Percentiles rank a stretch among this genome's conserved stretches.
These are phyloP conservation scores for Neodiprion fabricii DNA, from an alignment of 1,140 invertebrate genomes.

Conservation along the genomic window DNA sequence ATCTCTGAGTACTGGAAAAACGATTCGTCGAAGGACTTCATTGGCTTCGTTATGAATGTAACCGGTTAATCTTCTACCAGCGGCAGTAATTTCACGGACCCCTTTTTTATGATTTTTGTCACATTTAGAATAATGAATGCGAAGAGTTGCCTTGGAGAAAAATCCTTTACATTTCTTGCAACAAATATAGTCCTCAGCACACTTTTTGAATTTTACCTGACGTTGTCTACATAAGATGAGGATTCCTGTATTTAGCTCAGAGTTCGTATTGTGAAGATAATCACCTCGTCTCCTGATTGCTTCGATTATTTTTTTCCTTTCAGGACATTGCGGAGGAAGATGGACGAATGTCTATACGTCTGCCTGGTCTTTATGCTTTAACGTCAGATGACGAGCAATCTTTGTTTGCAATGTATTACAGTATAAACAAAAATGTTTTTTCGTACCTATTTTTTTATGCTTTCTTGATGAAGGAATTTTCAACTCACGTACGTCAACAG, in stretches of 20 bases:
- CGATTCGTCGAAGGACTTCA: not conserved
- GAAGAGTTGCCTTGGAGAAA: slow-evolving; percentile 13
- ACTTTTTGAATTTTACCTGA: slow-evolving; percentile 13
- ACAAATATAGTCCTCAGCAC: slow-evolving; percentile 18
- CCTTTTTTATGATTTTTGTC: slow-evolving; percentile 1
- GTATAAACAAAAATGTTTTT: slow-evolving; percentile 27
- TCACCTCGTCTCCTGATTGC: slow-evolving; percentile 22
- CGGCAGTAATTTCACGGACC: not conserved
- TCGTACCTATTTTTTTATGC: not conserved
- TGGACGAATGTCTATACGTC: slow-evolving; percentile 24
- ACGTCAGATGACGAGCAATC: slow-evolving; percentile 20
- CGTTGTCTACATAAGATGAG: slow-evolving; percentile 23
- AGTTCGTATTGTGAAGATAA: slow-evolving; percentile 22
- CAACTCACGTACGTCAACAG: too few species aligned
- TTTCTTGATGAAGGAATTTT: too few species aligned
- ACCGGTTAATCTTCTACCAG: slow-evolving; percentile 18
- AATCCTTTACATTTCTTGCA: slow-evolving; percentile 21
- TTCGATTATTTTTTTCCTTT: slow-evolving; percentile 24
- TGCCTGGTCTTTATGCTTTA: slow-evolving; percentile 19
- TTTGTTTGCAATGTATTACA: slow-evolving; percentile 24
- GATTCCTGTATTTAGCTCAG: slow-evolving; percentile 15
- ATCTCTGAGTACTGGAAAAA: not conserved
- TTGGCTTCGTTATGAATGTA: slow-evolving; percentile 17
- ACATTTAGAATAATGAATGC: slow-evolving; percentile 10
- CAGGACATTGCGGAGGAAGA: slow-evolving; percentile 9